Evolutionary conservation across 1,140 invertebrate species (phyloP), one percentile per base, ranked within the genome.

Genomic region (Meteorus sp.): DNA sequence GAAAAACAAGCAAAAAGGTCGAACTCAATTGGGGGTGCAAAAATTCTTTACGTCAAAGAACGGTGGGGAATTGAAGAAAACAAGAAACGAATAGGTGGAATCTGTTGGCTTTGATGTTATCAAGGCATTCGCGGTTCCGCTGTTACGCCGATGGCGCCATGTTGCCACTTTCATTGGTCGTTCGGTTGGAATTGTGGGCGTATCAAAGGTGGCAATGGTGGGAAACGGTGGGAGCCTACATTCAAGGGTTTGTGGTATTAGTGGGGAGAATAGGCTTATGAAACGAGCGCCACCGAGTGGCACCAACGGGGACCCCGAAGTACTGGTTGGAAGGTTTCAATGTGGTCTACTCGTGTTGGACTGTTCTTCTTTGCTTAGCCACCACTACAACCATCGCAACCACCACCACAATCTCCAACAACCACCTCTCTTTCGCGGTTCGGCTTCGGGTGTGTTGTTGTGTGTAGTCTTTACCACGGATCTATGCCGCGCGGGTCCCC

Each of bases 71-170:
- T 6, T 11, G 43, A 55, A 22, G 15, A 23, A 52, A 53, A 29
- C 9, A 59, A 61, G 8, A 51, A 51, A 51, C 33, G 33, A 53
- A 55, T 52, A 53, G 25, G 45, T 47, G 48, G 57, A 47, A 44
- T 54, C 43, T 33, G 31, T 63, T 63, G 68, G 67, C 60, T 44
- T 33, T 69, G 74, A 75, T 74, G 70, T 62, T 76, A 75, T 75
- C 74, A 64, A 66, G 37, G 54, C n/a, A 35, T 35, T 35, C 31
- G 57, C 48, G 58, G 60, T 63, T 63, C 57, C 63, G 65, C 62
- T 60, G 66, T 68, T 67, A 47, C 54, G 64, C 62, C 59, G 45
- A 57, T 70, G 66, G 70, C 76, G 76, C 76, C 76, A 78, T 78
- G 69, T 70, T 76, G 75, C 62, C 60, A 57, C 22, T 11, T 11